These are phyloP conservation scores for Spinibarbus caldwelli DNA, from an alignment of 2,797 vertebrate species.

Conservation along the genomic window DNA sequence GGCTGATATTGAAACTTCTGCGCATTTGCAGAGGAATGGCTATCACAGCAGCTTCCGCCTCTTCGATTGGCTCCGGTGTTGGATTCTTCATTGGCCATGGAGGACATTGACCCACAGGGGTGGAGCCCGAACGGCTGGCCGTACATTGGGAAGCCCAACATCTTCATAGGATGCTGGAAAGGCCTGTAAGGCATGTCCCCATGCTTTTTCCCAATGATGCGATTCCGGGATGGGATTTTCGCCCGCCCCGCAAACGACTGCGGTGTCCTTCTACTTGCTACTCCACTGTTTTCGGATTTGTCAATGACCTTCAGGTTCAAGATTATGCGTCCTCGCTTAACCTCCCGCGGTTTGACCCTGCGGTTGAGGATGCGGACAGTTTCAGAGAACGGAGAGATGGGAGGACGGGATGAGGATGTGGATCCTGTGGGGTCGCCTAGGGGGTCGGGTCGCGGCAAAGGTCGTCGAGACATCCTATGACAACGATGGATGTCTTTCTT, in stretches of 20 bases:
- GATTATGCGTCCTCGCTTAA: slow-evolving; percentile 94
- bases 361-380: slow-evolving; percentile 98
- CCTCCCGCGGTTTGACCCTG: slow-evolving; percentile 93
- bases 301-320: slow-evolving; percentile 97
- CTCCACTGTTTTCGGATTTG: slow-evolving; percentile 77
- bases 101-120: slow-evolving; percentile 68
- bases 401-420: slow-evolving; percentile 78
- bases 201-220: slow-evolving; percentile 95
- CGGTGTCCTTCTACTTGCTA: slow-evolving; percentile 60
- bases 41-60: slow-evolving; percentile 12
- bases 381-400: slow-evolving; percentile 93
- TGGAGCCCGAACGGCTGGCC: slow-evolving; percentile 82
- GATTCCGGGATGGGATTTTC: slow-evolving; percentile 93
- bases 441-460: slow-evolving; percentile 89
- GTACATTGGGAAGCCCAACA: slow-evolving; percentile 90
- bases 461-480: slow-evolving; percentile 94
- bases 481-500: slow-evolving; percentile 99
- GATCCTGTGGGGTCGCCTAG: slow-evolving; percentile 67
- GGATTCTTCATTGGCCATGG: slow-evolving; percentile 58
- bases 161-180: slow-evolving; percentile 94
- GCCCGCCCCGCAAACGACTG: slow-evolving; percentile 78
- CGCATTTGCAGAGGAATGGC: slow-evolving; percentile 20
- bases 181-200: slow-evolving; percentile 93
- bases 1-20: slow-evolving; percentile 67
- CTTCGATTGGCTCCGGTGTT: slow-evolving; percentile 45